phyloP scores from a whole-genome alignment of 2,113 vertebrate genomes.

The Bothrops jararaca region DNA sequence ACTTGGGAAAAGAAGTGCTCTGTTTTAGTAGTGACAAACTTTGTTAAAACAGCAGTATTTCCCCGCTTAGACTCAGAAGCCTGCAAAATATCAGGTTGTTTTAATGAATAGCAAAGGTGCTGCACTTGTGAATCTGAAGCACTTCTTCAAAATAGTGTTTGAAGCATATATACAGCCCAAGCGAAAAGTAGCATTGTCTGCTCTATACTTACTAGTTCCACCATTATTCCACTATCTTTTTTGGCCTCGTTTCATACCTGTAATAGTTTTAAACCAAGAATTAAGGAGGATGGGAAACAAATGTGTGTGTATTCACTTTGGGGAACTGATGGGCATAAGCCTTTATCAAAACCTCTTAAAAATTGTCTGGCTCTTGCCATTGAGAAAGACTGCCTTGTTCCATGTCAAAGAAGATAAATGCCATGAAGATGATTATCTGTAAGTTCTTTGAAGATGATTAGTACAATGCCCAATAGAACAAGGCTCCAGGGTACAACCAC shows the following conservation, averaged over 20 bases:
- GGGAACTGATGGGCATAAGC: neutral
- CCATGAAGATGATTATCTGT: neutral
- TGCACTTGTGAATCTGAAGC: neutral
- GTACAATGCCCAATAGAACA: neutral
- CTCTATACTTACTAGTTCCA: neutral
- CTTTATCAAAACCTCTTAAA: neutral
- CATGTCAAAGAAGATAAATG: neutral
- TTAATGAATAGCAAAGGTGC: neutral
- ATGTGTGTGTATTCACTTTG: neutral
- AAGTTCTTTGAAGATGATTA: constrained; percentile 14
- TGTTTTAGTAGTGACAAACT: neutral
- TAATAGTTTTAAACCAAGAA: neutral
- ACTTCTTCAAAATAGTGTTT: neutral
- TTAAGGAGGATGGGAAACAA: neutral
- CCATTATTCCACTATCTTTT: neutral
- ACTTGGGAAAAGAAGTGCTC: neutral
- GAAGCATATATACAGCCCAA: neutral
- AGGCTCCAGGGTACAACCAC: constrained; percentile 7
- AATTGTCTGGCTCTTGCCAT: neutral
- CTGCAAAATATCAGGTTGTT: neutral
- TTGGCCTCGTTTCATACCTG: neutral
- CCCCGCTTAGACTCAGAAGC: neutral
- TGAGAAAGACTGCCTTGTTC: neutral
- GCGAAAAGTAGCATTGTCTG: neutral
- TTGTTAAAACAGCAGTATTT: neutral